These are phyloP conservation scores for Dreissena polymorpha DNA, from an alignment of 1,140 invertebrate genomes.

Conservation along the genomic window DNA sequence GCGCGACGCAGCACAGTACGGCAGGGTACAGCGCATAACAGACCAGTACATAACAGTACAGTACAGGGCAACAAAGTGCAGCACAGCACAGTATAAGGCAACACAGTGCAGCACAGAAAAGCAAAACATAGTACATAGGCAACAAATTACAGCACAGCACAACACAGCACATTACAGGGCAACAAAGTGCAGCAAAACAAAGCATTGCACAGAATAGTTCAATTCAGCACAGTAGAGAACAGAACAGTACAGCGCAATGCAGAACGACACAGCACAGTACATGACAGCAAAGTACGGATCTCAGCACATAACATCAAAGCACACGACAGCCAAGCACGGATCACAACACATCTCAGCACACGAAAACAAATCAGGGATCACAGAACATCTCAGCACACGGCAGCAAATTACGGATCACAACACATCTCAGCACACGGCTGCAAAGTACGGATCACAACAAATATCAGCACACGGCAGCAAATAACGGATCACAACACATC, in stretches of 20 bases:
- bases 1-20: constrained; percentile 18
- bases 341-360: neutral
- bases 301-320: constrained; percentile 11
- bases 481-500: too few species aligned
- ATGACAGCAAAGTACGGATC: constrained; percentile 12
- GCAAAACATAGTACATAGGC: neutral
- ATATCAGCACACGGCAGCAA: too few species aligned
- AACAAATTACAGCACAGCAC: neutral
- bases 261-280: too few species aligned
- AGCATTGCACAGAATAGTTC: too few species aligned
- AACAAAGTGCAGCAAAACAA: too few species aligned
- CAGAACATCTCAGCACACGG: neutral
- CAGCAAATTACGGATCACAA: neutral
- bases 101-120: neutral
- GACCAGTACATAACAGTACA: constrained; percentile 11
- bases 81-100: neutral
- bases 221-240: too few species aligned
- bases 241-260: too few species aligned
- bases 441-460: too few species aligned
- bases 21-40: constrained; percentile 19
- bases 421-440: too few species aligned
- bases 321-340: too few species aligned
- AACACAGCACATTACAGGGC: neutral
- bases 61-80: neutral
- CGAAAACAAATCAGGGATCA: neutral